These are phyloP conservation scores for Todiramphus saurophagus DNA, from an alignment of 2,113 vertebrate genomes.

Conservation along the genomic window DNA sequence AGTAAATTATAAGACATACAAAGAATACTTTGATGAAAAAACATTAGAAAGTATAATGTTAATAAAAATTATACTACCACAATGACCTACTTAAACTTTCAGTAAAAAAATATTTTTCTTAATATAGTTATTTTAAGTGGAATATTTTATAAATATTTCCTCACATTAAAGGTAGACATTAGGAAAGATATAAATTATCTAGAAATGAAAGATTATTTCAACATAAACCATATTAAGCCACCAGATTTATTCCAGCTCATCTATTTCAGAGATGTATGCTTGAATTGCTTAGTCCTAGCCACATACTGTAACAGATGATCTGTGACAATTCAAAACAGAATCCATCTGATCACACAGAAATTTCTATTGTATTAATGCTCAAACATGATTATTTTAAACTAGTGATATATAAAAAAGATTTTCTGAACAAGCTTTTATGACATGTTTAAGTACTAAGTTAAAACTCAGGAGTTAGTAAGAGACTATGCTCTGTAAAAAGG, in stretches of 20 bases:
- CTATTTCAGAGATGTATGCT: background rate
- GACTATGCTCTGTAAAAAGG: background rate
- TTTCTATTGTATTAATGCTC: background rate
- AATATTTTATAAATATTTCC: background rate
- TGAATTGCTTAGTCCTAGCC: background rate
- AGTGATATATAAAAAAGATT: background rate
- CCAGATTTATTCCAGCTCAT: background rate
- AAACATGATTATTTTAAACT: background rate
- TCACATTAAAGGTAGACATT: background rate
- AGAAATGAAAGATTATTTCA: background rate
- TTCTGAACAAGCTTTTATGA: background rate
- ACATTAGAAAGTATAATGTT: background rate
- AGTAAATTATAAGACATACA: background rate
- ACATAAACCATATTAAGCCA: background rate
- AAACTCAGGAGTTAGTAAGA: background rate
- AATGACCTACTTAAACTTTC: background rate
- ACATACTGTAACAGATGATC: background rate
- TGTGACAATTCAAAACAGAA: background rate
- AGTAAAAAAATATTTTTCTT: background rate
- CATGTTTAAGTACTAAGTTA: background rate
- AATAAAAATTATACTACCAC: background rate
- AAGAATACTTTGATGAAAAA: background rate
- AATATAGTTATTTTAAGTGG: background rate
- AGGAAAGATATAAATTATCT: background rate
- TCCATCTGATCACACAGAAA: background rate